Evolutionary conservation across 1,140 invertebrate species (phyloP).

Genomic region (Drosophila kepulauana): DNA sequence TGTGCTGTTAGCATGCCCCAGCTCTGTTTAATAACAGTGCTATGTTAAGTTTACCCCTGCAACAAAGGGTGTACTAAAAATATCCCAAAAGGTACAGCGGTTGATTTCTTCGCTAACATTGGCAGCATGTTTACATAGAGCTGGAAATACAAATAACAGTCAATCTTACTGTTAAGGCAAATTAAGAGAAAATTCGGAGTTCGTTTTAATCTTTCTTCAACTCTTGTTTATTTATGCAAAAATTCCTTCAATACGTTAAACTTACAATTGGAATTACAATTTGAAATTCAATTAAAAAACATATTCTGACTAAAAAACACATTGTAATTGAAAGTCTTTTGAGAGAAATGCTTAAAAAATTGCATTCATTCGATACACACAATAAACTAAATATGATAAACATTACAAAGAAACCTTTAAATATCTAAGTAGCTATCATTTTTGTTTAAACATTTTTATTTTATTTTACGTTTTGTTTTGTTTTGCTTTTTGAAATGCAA

Average conservation of each 20-base stretch:
- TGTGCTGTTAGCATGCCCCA: background rate
- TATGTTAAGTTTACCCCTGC: background rate
- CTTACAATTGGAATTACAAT: slow-evolving; percentile 72
- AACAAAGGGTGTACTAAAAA: slow-evolving; percentile 9
- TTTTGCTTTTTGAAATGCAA: slow-evolving; percentile 65
- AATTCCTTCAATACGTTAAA: slow-evolving; percentile 63
- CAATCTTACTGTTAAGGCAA: background rate
- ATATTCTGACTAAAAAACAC: slow-evolving; percentile 54
- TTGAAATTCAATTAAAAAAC: slow-evolving; percentile 38
- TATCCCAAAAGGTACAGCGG: slow-evolving; percentile 2
- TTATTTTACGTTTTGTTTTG: slow-evolving; percentile 32
- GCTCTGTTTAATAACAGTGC: background rate
- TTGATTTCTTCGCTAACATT: background rate
- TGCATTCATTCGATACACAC: slow-evolving; percentile 48
- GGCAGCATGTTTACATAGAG: background rate
- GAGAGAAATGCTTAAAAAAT: slow-evolving; percentile 35
- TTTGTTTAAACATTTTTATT: slow-evolving; percentile 35
- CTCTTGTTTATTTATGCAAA: slow-evolving; percentile 76
- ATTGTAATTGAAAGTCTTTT: slow-evolving; percentile 49
- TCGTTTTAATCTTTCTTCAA: slow-evolving; percentile 46
- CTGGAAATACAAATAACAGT: background rate
- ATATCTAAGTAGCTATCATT: slow-evolving; percentile 40
- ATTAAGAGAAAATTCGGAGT: background rate
- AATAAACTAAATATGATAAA: slow-evolving; percentile 50
- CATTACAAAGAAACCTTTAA: slow-evolving; percentile 62